Conservation (phyloP, 2,113 vertebrate genomes). For the Benitochromis conjunctus region DNA sequence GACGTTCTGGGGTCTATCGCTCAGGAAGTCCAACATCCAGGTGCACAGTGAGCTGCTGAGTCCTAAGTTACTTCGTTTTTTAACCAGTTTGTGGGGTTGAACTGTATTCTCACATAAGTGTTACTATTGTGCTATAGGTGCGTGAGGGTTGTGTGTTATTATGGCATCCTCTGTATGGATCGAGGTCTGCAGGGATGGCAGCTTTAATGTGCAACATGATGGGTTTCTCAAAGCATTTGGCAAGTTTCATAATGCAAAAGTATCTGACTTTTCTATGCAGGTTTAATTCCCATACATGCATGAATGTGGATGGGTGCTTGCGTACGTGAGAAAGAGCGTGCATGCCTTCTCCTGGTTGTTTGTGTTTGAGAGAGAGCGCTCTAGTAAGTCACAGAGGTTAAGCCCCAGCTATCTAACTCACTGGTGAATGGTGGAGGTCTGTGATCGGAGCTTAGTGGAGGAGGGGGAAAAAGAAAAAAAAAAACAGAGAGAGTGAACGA, state of each 20-base stretch:
- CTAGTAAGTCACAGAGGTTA: conserved; percentile 52
- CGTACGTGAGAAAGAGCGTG: neutral
- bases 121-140: too few species aligned
- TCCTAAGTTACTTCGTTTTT: too few species aligned
- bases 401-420: conserved; percentile 46
- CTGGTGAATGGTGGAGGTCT: conserved; percentile 57
- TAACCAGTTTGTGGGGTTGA: too few species aligned
- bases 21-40: too few species aligned
- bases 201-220: too few species aligned
- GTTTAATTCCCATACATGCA: neutral
- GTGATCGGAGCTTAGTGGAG: conserved; percentile 45
- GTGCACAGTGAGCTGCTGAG: too few species aligned
- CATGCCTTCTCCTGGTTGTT: conserved; percentile 51
- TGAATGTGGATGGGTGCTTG: neutral
- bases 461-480: conserved; percentile 27
- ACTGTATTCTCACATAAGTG: too few species aligned
- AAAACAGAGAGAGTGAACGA: conserved; percentile 46
- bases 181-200: too few species aligned
- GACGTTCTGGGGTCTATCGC: too few species aligned
- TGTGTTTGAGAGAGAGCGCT: conserved; percentile 41
- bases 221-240: too few species aligned
- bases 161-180: too few species aligned
- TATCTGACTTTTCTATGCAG: neutral
- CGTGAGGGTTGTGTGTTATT: too few species aligned
- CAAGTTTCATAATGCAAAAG: neutral